Base-by-base conservation (phyloP, 2,113 vertebrate genomes). In the Nerophis lumbriciformis region DNA sequence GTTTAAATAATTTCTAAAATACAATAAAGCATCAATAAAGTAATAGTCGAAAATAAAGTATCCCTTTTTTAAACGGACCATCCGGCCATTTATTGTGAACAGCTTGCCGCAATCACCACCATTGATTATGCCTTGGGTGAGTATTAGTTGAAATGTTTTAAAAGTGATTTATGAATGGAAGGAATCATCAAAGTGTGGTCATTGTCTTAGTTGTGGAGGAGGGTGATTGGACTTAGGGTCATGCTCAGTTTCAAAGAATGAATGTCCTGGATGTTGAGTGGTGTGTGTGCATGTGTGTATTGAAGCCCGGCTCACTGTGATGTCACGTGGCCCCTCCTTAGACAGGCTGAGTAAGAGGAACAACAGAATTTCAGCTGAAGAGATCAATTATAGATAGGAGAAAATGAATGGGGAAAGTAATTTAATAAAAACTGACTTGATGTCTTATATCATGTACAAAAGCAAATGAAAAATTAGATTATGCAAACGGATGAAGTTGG, bases 371-470 rank as follows among this genome's bases (percentile, higher is more conserved):
- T 89, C 87, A 85, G 82, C 87, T 85, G 89, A 86, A 84, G 89
- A 92, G 91, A 92, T 92, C 91, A 92, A 91, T 92, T 92, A 91
- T 92, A 92, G 91, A 92, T 92, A 92, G 86, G 85, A 78, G 85
- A 82, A 91, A 92, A 92, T 90, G 88, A 91, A 91, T 90, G 85
- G 84, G 87, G 73, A 87, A 87, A 88, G 88, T 90, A 91, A 90
- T 92, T 91, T 88, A 91, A 91, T 92, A 90, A 88, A 91, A 91
- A 89, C 86, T 89, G 86, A 90, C 88, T 90, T 91, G 88, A 91
- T 90, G 89, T 88, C 85, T 87, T 91, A 90, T 91, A 91, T 91
- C 88, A 88, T 89, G 85, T 85, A 83, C 83, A 88, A 88, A 90
- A 89, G 87, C 85, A 88, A 90, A 88, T 88, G 86, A 89, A 91